These are phyloP conservation scores for Tupaia chinensis DNA, from an alignment of 2,113 vertebrate genomes.

Conservation along the genomic window DNA sequence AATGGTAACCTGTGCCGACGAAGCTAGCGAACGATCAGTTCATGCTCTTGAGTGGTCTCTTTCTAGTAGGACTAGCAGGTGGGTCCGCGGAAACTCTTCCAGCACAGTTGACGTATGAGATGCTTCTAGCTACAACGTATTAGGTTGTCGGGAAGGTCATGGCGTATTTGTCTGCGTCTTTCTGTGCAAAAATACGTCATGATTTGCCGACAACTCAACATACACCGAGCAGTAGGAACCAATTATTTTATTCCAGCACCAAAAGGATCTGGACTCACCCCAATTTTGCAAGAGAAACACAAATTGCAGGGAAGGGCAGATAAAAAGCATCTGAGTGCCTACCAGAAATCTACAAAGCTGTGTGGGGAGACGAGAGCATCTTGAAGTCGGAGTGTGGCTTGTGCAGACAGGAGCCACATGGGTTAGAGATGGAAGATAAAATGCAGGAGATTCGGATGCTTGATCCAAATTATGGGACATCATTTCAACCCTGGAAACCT, in stretches of 20 bases:
- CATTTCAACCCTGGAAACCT: not conserved
- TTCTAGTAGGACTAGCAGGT: accelerated
- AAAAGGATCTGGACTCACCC: not conserved
- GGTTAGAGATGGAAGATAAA: too few relatives aligned
- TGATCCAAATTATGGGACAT: not conserved
- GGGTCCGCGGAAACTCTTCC: accelerated
- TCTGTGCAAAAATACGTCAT: too few relatives aligned
- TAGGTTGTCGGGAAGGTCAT: too few relatives aligned
- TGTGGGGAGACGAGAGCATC: not conserved
- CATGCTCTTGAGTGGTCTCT: not conserved
- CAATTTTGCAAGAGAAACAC: not conserved
- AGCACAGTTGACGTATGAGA: accelerated
- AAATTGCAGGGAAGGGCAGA: not conserved
- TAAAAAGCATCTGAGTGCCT: too few relatives aligned
- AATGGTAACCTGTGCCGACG: not conserved
- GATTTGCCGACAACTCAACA: not conserved
- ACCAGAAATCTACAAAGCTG: too few relatives aligned
- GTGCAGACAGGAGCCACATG: not conserved
- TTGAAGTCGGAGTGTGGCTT: not conserved
- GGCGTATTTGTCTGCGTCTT: too few relatives aligned
- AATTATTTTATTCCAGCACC: not conserved
- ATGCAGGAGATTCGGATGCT: not conserved
- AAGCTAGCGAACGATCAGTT: not conserved
- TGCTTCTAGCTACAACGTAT: not conserved
- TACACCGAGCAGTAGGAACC: accelerated